Evolutionary conservation across 2,888 invertebrate species (phyloP).

Genomic region (Sturmia bella): DNA sequence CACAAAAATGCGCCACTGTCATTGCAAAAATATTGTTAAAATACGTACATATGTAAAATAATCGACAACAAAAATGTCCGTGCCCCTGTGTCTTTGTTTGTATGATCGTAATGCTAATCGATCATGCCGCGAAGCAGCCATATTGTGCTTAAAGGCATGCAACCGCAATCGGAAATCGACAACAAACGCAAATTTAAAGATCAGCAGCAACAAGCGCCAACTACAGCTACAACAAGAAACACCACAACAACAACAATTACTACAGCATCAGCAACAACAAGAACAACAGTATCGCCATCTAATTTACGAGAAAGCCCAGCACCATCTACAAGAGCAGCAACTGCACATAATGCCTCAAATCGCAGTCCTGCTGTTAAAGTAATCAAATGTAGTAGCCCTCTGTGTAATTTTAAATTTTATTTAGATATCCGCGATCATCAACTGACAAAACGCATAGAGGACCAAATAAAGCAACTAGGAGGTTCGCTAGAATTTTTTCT

Average conservation of each 20-base stretch:
- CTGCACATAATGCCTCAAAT: slow-evolving; percentile 51
- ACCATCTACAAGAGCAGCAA: slow-evolving; percentile 59
- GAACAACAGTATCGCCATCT: slow-evolving; percentile 56
- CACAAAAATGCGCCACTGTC: slow-evolving; percentile 62
- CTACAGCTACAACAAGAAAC: slow-evolving; percentile 56
- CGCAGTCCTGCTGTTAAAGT: slow-evolving; percentile 76
- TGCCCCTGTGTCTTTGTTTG: slow-evolving; percentile 12
- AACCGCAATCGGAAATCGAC: slow-evolving; percentile 81
- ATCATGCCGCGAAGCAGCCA: slow-evolving; percentile 73
- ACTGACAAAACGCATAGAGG: slow-evolving; percentile 85
- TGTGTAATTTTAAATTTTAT: slow-evolving; percentile 88
- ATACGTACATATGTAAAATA: slow-evolving; percentile 53
- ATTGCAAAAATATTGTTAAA: slow-evolving; percentile 47
- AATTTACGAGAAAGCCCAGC: slow-evolving; percentile 58
- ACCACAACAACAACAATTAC: slow-evolving; percentile 55
- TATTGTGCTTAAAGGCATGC: slow-evolving; percentile 82
- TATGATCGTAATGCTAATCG: slow-evolving; percentile 33
- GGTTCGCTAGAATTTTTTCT: slow-evolving; percentile 82
- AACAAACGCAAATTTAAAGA: slow-evolving; percentile 78
- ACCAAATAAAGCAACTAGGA: slow-evolving; percentile 87
- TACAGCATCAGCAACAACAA: too few relatives aligned
- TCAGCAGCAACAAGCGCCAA: slow-evolving; percentile 68
- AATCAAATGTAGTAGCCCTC: slow-evolving; percentile 83
- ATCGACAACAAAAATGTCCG: slow-evolving; percentile 63
- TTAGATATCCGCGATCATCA: slow-evolving; percentile 89